Conservation (phyloP, 2,113 vertebrate species). For the Lontra canadensis region DNA sequence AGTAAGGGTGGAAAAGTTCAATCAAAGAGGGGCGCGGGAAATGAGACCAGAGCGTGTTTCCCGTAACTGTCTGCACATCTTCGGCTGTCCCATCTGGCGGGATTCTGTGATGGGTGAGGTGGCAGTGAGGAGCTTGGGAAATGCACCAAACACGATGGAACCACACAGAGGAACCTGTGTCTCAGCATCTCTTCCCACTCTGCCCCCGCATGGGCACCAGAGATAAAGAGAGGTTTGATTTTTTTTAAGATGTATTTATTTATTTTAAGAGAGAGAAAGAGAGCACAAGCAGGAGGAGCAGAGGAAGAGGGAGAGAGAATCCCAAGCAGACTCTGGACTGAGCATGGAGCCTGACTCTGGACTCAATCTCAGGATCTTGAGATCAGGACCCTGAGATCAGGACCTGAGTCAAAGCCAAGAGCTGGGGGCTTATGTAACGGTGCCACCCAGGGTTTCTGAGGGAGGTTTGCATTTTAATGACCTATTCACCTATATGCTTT, state of each 20-base stretch:
- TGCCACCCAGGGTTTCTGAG: background rate
- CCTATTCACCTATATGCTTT: background rate
- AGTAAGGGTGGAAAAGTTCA: background rate
- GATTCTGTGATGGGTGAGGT: background rate
- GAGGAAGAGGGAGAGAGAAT: background rate
- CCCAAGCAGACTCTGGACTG: background rate
- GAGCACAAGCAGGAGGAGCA: background rate
- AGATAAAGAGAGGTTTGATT: background rate
- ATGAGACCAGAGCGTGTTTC: background rate
- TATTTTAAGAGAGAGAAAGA: background rate
- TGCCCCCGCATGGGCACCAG: fast-evolving
- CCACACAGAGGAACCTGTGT: background rate
- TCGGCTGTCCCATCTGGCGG: background rate
- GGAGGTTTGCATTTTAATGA: background rate
- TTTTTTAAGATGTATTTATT: background rate
- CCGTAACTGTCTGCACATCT: too few relatives aligned
- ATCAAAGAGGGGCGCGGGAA: background rate
- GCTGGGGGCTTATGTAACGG: too few relatives aligned
- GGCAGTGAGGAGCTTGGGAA: background rate
- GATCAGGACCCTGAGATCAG: background rate
- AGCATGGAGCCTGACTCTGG: fast-evolving
- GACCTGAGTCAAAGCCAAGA: background rate
- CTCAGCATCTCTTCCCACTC: background rate
- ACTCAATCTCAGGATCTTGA: background rate
- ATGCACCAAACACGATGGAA: background rate